phyloP scores from a whole-genome alignment of 2,888 invertebrate genomes.

The Aporophyla nigra region DNA sequence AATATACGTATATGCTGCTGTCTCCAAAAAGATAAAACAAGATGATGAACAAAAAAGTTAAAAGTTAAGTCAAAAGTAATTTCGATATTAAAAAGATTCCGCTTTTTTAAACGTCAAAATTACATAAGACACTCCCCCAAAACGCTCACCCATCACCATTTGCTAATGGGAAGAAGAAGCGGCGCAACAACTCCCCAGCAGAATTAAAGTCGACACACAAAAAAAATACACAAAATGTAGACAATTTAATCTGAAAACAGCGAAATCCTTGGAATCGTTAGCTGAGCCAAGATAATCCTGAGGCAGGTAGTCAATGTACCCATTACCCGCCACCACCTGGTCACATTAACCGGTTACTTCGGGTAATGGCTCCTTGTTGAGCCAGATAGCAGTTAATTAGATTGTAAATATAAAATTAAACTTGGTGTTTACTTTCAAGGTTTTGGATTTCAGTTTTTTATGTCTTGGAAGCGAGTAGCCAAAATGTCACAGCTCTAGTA shows the following conservation, averaged over 20 bases:
- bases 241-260: slow-evolving; percentile 1
- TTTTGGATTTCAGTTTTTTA: not conserved
- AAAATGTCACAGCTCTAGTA: no score
- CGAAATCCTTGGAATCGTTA: slow-evolving; percentile 10
- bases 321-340: slow-evolving; percentile 29
- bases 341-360: slow-evolving; percentile 30
- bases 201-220: not conserved
- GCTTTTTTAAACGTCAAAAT: no score
- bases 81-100: no score
- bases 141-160: no score
- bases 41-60: no score
- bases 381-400: slow-evolving; percentile 26
- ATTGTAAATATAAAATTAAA: slow-evolving; percentile 31
- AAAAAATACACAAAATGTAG: not conserved
- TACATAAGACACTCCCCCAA: not conserved
- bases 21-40: no score
- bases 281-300: slow-evolving; percentile 31
- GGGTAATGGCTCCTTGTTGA: slow-evolving; percentile 31
- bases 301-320: slow-evolving; percentile 14
- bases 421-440: slow-evolving; percentile 3
- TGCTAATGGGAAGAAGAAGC: no score
- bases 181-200: not conserved
- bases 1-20: no score
- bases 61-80: no score
- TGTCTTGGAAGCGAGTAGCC: not conserved